Evolutionary conservation across 2,797 vertebrate species (phyloP), one percentile per base, ranked within the genome.

Genomic region (Eidolon dupreanum): DNA sequence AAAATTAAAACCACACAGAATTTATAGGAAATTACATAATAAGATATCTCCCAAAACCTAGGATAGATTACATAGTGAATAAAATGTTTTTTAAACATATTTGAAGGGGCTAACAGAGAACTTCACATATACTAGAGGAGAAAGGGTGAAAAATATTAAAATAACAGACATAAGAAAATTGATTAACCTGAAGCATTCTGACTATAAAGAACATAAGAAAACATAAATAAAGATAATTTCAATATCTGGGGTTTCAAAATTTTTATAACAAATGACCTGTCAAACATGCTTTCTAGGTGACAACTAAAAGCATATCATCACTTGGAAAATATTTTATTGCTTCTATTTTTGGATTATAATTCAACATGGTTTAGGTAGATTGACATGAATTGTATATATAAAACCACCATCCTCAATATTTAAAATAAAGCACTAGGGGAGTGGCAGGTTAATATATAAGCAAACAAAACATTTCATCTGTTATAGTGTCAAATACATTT

Each of bases 331-430:
- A 68, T 81, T 95, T 93, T 70, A 92, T 96, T 88, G 26, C 86
- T 31, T 85, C 33, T 85, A 85, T 73, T 94, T 97, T 96, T 94
- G 38, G 82, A 85, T 88, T 88, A 46, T 28, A 86, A 43, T 90
- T 95, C 82, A 96, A 20, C 66, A n/a, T 82, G 24, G 38, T 84
- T 98, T 97, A 73, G 26, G 20, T 46, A 95, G 88, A 97, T 73
- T 95, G 96, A 46, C 65, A 87, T 90, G 16, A 88, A 90, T 75
- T 92, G 38, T 95, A 95, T 95, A 95, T 95, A 84, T 88, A 95
- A 97, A 97, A 85, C 17, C 70, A 90, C 26, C 74, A 82, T 53
- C 88, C 41, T 97, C 49, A 92, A 90, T 38, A 96, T 91, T 71
- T 90, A 97, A 94, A 97, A 96, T 73, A 96, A 95, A 97, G 46